Evolutionary conservation across 2,888 invertebrate species (phyloP), one percentile per base, ranked within the genome.

Genomic region (Dynastes maya): DNA sequence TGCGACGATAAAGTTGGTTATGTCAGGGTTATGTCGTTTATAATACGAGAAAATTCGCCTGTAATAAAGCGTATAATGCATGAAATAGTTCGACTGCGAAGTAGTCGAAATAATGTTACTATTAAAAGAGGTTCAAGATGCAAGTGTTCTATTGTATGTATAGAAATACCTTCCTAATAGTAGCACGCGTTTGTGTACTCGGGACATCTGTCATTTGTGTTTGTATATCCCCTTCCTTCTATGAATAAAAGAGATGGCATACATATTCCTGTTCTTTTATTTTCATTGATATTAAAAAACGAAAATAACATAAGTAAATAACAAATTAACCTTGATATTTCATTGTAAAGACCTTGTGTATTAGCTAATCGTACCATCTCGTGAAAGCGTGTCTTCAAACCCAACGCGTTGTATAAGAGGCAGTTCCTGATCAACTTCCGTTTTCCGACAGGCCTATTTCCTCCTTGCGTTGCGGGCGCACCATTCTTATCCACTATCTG

Each of bases 371-470:
- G 45, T 45, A 45, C 45, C 45, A 45, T 45, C 45, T 45, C 45
- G 45, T 45, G 65, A 27, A 64, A 63, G 76, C 65, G 76, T 76
- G 76, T 76, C 76, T 76, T 64, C 63, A 11, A 51, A 64, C 40
- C 64, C 29, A 49, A 64, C 45, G 45, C 37, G n/a, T 22, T n/a
- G 45, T 64, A n/a, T 64, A 76, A 76, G 64, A 45, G 61, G 63
- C 64, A 49, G 51, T 40, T 76, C 64, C 76, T 64, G 63, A 63
- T 51, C 13, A 55, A 63, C 76, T 76, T 76, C 76, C 76, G 76
- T 49, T 64, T 51, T 49, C 13, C 49, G 76, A 76, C 76, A 76
- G 63, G 64, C 64, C 76, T 32, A 76, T 76, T 76, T 76, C 76
- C 76, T 49, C 22, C 45, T 13, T 29, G 51, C 58, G 63, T 29